Conservation (phyloP, 2,888 invertebrate species). For the Agrochola macilenta region DNA sequence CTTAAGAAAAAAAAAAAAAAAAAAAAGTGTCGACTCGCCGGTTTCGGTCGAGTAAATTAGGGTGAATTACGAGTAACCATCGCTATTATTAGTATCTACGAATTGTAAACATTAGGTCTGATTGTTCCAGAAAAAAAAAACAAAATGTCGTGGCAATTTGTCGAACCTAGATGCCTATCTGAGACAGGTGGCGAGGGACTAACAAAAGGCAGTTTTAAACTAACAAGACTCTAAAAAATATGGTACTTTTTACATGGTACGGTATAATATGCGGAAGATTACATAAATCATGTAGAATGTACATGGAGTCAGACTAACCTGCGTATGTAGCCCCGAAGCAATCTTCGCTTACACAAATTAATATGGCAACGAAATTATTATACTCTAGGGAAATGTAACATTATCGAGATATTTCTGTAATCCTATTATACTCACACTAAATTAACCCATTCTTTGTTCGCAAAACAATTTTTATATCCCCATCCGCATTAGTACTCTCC, state of each 20-base stretch:
- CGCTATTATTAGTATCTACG: background rate
- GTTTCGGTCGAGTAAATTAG: too few relatives aligned
- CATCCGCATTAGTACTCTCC: conserved; percentile 53
- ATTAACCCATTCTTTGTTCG: conserved; percentile 26
- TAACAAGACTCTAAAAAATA: background rate
- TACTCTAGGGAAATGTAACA: background rate
- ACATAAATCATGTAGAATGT: background rate
- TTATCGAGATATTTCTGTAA: background rate
- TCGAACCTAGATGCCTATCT: conserved; percentile 1
- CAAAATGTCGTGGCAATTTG: background rate
- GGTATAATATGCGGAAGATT: background rate
- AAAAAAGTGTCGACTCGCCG: too few relatives aligned
- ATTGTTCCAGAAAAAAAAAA: background rate
- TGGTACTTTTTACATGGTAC: background rate
- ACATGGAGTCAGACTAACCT: background rate
- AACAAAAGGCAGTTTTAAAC: background rate
- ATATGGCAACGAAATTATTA: background rate
- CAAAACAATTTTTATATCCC: conserved; percentile 43
- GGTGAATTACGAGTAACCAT: too few relatives aligned
- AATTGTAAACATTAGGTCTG: background rate
- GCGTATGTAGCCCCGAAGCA: background rate
- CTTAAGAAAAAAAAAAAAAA: too few relatives aligned
- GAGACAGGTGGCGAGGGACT: background rate
- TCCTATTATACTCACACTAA: background rate
- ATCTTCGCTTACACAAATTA: background rate